These are phyloP conservation scores for Chymomyza amoena DNA, from an alignment of 2,888 invertebrate genomes.

Conservation along the genomic window DNA sequence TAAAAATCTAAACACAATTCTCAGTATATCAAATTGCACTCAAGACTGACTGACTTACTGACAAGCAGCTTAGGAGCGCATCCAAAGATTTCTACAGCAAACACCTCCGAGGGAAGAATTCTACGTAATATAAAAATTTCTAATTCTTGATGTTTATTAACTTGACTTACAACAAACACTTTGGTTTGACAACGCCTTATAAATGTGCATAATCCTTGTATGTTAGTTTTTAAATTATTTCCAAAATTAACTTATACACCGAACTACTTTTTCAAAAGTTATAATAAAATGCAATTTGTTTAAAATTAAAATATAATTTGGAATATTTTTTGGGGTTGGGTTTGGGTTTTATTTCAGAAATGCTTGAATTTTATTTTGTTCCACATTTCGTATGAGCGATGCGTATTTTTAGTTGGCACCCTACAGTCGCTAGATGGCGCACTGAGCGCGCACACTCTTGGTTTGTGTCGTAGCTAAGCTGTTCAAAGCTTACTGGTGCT, in stretches of 20 bases:
- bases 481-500: background rate
- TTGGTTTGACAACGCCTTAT: conserved; percentile 29
- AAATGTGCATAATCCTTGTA: conserved; percentile 54
- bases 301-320: conserved; percentile 8
- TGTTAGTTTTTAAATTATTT: conserved; percentile 46
- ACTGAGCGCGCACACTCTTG: background rate
- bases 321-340: background rate
- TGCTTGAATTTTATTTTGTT: background rate
- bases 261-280: conserved; percentile 34
- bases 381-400: background rate
- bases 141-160: conserved; percentile 26
- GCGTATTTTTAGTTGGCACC: background rate
- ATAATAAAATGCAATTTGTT: conserved; percentile 32
- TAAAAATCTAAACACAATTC: conserved; percentile 16
- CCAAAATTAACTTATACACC: conserved; percentile 15
- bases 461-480: background rate
- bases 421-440: background rate
- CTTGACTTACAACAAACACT: conserved; percentile 10
- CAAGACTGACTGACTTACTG: conserved; percentile 50
- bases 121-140: conserved; percentile 21
- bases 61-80: conserved; percentile 8
- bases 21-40: conserved; percentile 39
- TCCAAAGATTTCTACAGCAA: conserved; percentile 30
- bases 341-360: background rate
- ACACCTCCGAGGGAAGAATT: conserved; percentile 12